These are phyloP conservation scores for Brachypteracias leptosomus DNA, from an alignment of 2,113 vertebrate species.

Conservation along the genomic window DNA sequence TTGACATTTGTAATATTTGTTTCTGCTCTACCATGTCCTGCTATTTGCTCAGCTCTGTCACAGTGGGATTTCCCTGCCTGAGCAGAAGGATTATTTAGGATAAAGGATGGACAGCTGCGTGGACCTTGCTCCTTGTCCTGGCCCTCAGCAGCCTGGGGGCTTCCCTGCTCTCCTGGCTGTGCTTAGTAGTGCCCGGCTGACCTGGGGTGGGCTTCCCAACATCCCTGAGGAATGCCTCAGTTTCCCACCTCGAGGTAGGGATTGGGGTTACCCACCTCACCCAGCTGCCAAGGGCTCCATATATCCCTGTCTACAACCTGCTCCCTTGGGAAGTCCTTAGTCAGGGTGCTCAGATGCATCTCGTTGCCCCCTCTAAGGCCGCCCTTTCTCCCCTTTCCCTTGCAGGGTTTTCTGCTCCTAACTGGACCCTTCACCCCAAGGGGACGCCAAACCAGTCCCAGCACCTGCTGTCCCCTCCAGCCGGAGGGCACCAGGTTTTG, in stretches of 20 bases:
- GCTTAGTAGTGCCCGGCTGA: fast-evolving
- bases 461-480: constrained; percentile 24
- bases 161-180: background rate
- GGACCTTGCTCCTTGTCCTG: background rate
- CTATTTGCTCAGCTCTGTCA: background rate
- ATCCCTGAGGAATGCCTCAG: background rate
- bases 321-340: background rate
- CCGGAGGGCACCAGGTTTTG: constrained; percentile 51
- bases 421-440: constrained; percentile 46
- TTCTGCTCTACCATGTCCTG: background rate
- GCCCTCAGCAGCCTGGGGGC: background rate
- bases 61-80: constrained; percentile 2
- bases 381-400: constrained; percentile 42
- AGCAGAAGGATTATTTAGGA: constrained; percentile 33
- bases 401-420: constrained; percentile 82
- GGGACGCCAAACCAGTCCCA: constrained; percentile 59
- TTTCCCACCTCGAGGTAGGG: background rate
- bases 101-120: background rate
- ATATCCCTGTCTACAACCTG: fast-evolving
- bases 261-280: background rate
- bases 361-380: background rate
- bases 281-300: background rate
- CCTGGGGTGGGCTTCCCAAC: background rate
- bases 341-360: background rate
- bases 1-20: constrained; percentile 32